Percentiles rank a stretch among this genome's conserved stretches.
These are phyloP conservation scores for Dicrostonyx torquatus DNA, from an alignment of 2,797 vertebrate species.

Conservation along the genomic window DNA sequence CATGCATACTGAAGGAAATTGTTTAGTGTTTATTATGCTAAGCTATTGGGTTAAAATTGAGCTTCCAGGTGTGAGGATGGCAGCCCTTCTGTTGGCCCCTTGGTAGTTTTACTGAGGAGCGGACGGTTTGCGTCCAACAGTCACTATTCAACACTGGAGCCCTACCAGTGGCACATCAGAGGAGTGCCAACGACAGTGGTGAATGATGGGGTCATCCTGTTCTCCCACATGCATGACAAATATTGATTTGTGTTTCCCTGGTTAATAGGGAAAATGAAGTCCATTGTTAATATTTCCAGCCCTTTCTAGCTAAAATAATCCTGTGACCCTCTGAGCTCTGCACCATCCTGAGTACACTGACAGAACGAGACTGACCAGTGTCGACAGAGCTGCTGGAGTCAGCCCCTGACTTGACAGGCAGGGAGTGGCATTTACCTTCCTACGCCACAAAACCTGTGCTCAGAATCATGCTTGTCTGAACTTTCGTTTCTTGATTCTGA, in stretches of 20 bases:
- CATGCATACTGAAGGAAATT: neutral
- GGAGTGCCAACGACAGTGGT: neutral
- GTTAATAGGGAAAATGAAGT: neutral
- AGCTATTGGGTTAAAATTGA: neutral
- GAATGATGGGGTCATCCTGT: neutral
- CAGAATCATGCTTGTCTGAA: neutral
- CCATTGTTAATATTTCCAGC: neutral
- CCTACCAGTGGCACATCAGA: neutral
- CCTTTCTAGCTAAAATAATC: slow-evolving; percentile 1
- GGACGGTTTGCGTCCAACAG: neutral
- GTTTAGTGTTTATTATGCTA: neutral
- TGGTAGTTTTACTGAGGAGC: neutral
- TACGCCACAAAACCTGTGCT: neutral
- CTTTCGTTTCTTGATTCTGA: neutral
- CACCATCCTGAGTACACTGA: neutral
- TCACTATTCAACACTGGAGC: neutral
- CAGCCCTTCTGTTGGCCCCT: fast-evolving
- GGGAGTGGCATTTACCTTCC: neutral
- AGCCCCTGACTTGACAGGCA: neutral
- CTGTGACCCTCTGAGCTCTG: fast-evolving
- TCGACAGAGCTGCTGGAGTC: neutral
- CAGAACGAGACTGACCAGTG: neutral
- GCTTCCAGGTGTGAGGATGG: neutral
- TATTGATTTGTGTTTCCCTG: neutral
- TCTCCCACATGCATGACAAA: neutral